Conservation (phyloP, 1,140 invertebrate species). For the Anastatus disparis region DNA sequence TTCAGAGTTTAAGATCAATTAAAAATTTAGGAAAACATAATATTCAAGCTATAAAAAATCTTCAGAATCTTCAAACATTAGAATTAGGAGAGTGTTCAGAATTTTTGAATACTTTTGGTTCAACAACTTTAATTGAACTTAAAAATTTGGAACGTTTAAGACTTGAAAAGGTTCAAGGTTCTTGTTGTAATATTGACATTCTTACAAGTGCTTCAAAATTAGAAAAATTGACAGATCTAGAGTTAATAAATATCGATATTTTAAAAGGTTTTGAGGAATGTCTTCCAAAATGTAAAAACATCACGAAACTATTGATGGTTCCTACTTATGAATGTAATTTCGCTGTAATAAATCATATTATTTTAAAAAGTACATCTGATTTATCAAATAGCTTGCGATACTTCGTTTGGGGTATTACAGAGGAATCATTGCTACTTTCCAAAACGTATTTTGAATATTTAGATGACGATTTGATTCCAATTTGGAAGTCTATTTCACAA, state of each 20-base stretch:
- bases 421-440: neutral
- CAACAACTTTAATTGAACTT: neutral
- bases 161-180: conserved; percentile 1
- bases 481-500: neutral
- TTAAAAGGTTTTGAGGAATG: neutral
- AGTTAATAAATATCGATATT: neutral
- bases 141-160: conserved; percentile 5
- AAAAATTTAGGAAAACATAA: neutral
- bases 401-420: neutral
- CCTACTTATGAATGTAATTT: neutral
- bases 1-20: conserved; percentile 5
- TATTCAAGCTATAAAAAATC: neutral
- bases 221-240: neutral
- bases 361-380: neutral
- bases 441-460: neutral
- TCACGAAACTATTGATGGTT: neutral
- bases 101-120: conserved; percentile 1
- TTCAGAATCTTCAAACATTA: neutral
- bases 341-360: neutral
- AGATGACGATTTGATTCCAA: neutral
- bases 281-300: neutral
- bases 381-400: neutral
- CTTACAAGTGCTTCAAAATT: neutral
- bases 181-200: neutral
- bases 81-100: conserved; percentile 14